Evolutionary conservation across 2,888 invertebrate genomes (phyloP).

Genomic region (Acanthosepion pharaonis): DNA sequence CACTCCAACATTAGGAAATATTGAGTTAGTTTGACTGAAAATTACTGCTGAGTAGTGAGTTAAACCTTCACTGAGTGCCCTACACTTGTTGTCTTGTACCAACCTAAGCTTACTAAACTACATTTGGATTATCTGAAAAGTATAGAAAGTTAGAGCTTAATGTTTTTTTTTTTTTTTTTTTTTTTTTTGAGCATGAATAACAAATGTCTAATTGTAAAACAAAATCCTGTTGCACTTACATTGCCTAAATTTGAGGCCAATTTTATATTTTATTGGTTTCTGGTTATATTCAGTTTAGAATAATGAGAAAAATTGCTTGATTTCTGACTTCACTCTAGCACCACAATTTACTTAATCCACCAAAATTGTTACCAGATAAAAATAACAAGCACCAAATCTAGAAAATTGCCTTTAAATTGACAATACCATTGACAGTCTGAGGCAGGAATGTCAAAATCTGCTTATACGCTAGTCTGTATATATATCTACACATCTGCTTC

Average conservation of each 20-base stretch:
- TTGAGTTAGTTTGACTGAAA: no score
- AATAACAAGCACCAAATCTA: neutral
- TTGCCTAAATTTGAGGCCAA: neutral
- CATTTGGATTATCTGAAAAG: no score
- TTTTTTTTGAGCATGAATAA: no score
- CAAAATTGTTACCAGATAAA: neutral
- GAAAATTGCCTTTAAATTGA: slow-evolving; percentile 9
- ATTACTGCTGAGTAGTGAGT: no score
- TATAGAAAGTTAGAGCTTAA: no score
- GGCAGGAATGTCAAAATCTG: neutral
- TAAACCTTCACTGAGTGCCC: no score
- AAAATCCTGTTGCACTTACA: neutral
- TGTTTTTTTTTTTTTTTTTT: no score
- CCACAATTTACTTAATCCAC: neutral
- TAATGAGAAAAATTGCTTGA: neutral
- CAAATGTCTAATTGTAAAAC: neutral
- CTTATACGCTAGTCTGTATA: neutral
- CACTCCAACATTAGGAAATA: no score
- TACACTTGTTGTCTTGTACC: no score
- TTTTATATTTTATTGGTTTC: neutral
- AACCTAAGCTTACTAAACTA: no score
- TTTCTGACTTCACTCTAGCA: neutral
- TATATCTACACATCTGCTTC: neutral
- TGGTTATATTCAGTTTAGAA: neutral
- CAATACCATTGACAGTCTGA: neutral